A percentile compares a stretch with the other conserved stretches of the same genome.
These are phyloP conservation scores for Montipora sp. DNA, from an alignment of 64 coral and sea anemone genomes.

Conservation along the genomic window DNA sequence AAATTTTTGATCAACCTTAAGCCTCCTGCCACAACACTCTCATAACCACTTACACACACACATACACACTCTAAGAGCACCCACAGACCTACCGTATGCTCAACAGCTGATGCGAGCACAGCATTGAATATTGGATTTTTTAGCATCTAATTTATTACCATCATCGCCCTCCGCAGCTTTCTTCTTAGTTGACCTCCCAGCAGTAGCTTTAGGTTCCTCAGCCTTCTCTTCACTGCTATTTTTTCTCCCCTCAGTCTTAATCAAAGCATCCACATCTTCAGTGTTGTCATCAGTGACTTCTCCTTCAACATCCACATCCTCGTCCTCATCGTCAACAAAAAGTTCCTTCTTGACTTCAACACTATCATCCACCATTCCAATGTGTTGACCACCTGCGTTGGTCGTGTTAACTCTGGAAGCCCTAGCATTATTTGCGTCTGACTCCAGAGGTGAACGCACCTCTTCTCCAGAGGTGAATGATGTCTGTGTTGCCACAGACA, in stretches of 20 bases:
- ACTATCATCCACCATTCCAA: not conserved
- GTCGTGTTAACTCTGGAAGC: not conserved
- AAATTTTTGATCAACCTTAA: no score
- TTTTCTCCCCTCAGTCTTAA: not conserved
- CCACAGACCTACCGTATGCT: not conserved
- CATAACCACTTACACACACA: not conserved
- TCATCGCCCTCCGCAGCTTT: slow-evolving; percentile 57
- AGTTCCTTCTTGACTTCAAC: slow-evolving; percentile 7
- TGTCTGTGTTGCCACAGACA: slow-evolving; percentile 76
- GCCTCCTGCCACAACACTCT: not conserved
- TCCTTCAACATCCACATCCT: slow-evolving; percentile 50
- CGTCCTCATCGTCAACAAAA: slow-evolving; percentile 6
- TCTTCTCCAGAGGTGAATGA: slow-evolving; percentile 17
- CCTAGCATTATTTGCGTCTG: not conserved
- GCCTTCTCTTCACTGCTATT: not conserved
- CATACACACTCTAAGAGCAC: not conserved
- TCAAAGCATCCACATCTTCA: slow-evolving; percentile 37
- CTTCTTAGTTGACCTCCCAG: slow-evolving; percentile 9
- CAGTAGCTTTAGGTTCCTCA: not conserved
- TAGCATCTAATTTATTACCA: slow-evolving; percentile 64
- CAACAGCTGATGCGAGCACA: slow-evolving; percentile 73
- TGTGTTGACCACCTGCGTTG: slow-evolving; percentile 1
- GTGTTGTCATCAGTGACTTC: slow-evolving; percentile 49
- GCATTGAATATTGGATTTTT: slow-evolving; percentile 61
- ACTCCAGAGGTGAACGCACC: not conserved